Evolutionary conservation across 1,140 invertebrate species (phyloP).

Genomic region (Plectrocnemia conspersa): DNA sequence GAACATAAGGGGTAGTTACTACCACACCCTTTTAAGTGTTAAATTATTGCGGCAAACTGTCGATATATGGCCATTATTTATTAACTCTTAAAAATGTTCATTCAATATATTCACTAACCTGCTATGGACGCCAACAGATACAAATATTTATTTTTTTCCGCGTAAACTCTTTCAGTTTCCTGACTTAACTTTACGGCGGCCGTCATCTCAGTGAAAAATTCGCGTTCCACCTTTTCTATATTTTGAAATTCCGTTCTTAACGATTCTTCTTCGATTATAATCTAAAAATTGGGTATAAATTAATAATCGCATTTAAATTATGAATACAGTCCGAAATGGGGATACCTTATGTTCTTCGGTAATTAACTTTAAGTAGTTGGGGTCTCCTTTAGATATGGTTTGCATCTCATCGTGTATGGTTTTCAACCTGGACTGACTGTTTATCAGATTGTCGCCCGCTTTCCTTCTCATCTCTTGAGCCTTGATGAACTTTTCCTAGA

Average conservation of each 20-base stretch:
- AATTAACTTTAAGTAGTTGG: conserved; percentile 56
- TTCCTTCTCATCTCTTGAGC: conserved; percentile 59
- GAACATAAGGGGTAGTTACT: too few species aligned
- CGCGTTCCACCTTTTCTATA: conserved; percentile 58
- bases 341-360: conserved; percentile 50
- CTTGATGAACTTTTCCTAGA: conserved; percentile 53
- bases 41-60: too few species aligned
- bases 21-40: too few species aligned
- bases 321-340: neutral
- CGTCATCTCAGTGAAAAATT: conserved; percentile 62
- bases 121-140: conserved; percentile 67
- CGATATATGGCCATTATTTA: too few species aligned
- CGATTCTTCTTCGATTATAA: conserved; percentile 47
- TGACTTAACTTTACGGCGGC: conserved; percentile 66
- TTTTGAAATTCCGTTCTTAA: conserved; percentile 42
- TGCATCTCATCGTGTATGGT: conserved; percentile 64
- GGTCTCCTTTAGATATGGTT: conserved; percentile 62
- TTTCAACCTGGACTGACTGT: conserved; percentile 58
- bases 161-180: conserved; percentile 67
- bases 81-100: too few species aligned
- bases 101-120: conserved; percentile 38
- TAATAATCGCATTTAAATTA: neutral
- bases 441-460: conserved; percentile 51
- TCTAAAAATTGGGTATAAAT: conserved; percentile 32
- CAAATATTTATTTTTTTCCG: conserved; percentile 75